A percentile compares a stretch with the other conserved stretches of the same genome.
Evolutionary conservation across 92 coral and sea anemone genomes (phyloP).

Genomic region (Bergia sp.): DNA sequence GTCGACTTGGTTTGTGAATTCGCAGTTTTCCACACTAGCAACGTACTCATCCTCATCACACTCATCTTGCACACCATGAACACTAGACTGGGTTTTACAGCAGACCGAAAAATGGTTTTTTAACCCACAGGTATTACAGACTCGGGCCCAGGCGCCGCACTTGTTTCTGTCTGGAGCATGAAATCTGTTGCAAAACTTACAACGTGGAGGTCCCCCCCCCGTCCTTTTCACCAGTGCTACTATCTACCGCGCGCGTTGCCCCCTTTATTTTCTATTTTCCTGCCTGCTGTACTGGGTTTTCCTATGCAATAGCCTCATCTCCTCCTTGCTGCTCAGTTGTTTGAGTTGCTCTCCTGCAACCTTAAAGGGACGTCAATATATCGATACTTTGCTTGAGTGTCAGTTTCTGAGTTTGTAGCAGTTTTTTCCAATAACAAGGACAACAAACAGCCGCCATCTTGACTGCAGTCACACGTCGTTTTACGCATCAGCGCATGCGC

Average conservation of each 20-base stretch:
- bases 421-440: not conserved
- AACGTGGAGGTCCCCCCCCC: slow-evolving; percentile 23
- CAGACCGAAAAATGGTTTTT: slow-evolving; percentile 58
- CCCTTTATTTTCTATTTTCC: slow-evolving; percentile 15
- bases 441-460: too few species aligned
- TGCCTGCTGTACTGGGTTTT: slow-evolving; percentile 16
- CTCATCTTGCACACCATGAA: slow-evolving; percentile 22
- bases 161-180: slow-evolving; percentile 51
- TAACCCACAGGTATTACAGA: slow-evolving; percentile 51
- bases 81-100: slow-evolving; percentile 32
- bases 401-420: slow-evolving; percentile 44
- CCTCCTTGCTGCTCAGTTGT: slow-evolving; percentile 31
- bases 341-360: slow-evolving; percentile 32
- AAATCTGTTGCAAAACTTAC: slow-evolving; percentile 60
- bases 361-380: slow-evolving; percentile 40
- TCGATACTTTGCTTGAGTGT: slow-evolving; percentile 41
- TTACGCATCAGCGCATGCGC: too few species aligned
- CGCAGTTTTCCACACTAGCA: slow-evolving; percentile 50
- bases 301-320: slow-evolving; percentile 3
- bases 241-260: not conserved
- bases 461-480: too few species aligned
- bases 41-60: slow-evolving; percentile 55
- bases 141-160: slow-evolving; percentile 70
- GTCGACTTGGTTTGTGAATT: slow-evolving; percentile 32
- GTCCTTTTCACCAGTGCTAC: slow-evolving; percentile 12